phyloP scores from a whole-genome alignment of 2,797 vertebrate genomes.

The Chiloscyllium punctatum region DNA sequence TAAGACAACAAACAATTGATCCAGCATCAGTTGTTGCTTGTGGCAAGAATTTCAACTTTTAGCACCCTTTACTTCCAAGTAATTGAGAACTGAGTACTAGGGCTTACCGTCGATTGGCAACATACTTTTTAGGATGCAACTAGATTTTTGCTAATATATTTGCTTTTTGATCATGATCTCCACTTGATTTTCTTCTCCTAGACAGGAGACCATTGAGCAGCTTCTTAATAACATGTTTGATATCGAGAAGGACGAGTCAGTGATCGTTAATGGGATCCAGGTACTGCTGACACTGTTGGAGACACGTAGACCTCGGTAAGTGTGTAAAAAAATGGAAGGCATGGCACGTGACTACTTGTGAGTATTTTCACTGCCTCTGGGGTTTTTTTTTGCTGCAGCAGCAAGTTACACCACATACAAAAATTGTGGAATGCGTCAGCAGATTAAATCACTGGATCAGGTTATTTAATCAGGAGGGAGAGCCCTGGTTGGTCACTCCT shows the following conservation, averaged over 20 bases:
- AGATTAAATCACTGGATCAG: neutral
- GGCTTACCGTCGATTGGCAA: neutral
- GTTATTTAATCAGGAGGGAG: neutral
- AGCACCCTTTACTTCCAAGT: neutral
- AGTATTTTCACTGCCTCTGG: neutral
- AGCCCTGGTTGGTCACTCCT: neutral
- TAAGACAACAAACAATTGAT: neutral
- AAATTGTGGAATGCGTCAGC: neutral
- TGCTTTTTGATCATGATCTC: constrained; percentile 4
- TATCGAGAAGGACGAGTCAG: constrained; percentile 51
- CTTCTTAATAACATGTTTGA: constrained; percentile 60
- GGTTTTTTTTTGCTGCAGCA: neutral
- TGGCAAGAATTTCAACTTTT: neutral
- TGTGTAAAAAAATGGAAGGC: neutral
- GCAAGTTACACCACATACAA: neutral
- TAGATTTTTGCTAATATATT: neutral
- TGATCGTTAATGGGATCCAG: constrained; percentile 56
- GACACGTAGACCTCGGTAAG: constrained; percentile 53
- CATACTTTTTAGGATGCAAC: neutral
- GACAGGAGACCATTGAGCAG: constrained; percentile 59
- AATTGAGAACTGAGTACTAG: neutral
- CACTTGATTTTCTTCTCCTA: constrained; percentile 35
- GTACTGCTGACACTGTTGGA: constrained; percentile 58
- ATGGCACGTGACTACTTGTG: neutral
- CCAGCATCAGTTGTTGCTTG: neutral